Evolutionary conservation across 2,113 vertebrate species (phyloP), one percentile per base, ranked within the genome.

Genomic region (Lagopus muta): DNA sequence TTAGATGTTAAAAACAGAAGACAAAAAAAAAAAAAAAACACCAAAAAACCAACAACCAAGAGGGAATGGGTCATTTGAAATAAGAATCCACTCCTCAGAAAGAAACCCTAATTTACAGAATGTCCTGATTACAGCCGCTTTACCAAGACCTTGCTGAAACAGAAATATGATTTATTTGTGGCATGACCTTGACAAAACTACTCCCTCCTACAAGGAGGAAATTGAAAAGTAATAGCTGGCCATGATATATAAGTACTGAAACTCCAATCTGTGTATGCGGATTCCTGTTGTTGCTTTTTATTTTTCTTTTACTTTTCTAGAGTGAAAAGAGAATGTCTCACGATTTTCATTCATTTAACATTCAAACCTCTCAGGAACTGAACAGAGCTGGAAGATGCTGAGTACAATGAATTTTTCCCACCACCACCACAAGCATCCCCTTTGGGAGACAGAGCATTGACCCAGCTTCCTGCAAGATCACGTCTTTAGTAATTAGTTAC

Each of bases 51-150:
- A 52, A 52, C 7, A 52, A 20, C 47, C 50, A 30, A 67, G 40
- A 32, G 27, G 20, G 52, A 81, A 64, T 6, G 20, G 86, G 90
- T 95, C 67, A 92, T 91, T 40, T 86, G 84, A 94, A 95, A 72
- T 86, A 93, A 58, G 50, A 73, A 91, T 72, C 64, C 11, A 25
- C 47, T 94, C 36, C 74, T 93, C 69, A 79, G 40, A 92, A 92
- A 91, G 54, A 95, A 95, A 89, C 27, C 25, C 36, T 95, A 88
- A 96, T 95, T 95, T 96, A 93, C 32, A 77, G 79, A 94, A 93
- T 48, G 93, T 85, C 66, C 25, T 77, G 84, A 84, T 72, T 91
- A 88, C 25, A 28, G 40, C 58, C 93, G 70, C 66, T 89, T 89
- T 89, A 90, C 34, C 28, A 92, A 90, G 90, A 88, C 84, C 76